Evolutionary conservation across 2,113 vertebrate species (phyloP).

Genomic region (Scomber japonicus): DNA sequence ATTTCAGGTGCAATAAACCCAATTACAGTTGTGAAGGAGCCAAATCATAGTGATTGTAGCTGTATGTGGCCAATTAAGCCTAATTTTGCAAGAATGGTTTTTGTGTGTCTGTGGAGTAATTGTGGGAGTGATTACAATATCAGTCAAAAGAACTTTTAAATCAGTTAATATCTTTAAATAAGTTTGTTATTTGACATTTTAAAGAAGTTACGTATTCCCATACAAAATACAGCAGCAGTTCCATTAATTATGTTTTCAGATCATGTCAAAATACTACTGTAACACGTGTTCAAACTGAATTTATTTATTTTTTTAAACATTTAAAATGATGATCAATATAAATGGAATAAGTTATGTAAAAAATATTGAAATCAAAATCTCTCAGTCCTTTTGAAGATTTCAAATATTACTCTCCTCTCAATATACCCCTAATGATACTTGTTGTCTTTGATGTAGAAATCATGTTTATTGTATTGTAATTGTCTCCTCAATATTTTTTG

Average conservation of each 20-base stretch:
- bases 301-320: no score
- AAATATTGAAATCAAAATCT: not conserved
- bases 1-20: constrained; percentile 31
- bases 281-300: not conserved
- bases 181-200: not conserved
- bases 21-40: constrained; percentile 10
- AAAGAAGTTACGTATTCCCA: not conserved
- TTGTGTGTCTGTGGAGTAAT: not conserved
- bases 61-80: not conserved
- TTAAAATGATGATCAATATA: no score
- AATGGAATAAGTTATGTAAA: not conserved
- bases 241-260: no score
- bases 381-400: no score
- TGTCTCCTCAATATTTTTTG: no score
- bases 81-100: not conserved
- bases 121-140: not conserved
- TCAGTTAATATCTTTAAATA: not conserved
- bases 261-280: not conserved
- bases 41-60: not conserved
- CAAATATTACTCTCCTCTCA: no score
- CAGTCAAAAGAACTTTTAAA: not conserved
- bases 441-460: no score
- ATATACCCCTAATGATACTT: no score
- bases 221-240: not conserved
- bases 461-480: no score